Evolutionary conservation across 2,113 vertebrate genomes (phyloP).

Genomic region (Vulpes lagopus): DNA sequence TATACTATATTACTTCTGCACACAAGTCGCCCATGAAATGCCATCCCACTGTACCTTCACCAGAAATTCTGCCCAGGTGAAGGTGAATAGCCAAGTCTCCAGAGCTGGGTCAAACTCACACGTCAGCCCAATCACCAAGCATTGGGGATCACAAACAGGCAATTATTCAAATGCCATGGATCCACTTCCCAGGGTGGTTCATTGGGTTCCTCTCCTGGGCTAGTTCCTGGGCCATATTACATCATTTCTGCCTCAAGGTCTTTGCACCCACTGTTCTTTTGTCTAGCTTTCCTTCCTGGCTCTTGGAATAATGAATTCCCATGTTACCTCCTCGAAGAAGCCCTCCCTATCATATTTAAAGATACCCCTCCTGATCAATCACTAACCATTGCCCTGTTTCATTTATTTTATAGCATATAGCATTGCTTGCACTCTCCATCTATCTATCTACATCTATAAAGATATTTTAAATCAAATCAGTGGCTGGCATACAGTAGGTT

Average conservation of each 20-base stretch:
- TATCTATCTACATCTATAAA: too few relatives aligned
- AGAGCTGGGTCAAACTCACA: background rate
- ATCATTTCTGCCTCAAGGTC: background rate
- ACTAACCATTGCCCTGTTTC: background rate
- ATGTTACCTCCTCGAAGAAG: background rate
- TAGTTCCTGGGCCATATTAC: background rate
- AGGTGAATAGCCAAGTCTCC: background rate
- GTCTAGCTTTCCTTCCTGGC: background rate
- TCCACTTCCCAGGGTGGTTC: background rate
- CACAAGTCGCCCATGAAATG: background rate
- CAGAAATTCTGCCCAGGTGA: background rate
- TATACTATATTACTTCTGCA: background rate
- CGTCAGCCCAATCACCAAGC: background rate
- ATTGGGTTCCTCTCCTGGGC: background rate
- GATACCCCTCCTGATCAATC: background rate
- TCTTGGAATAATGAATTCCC: constrained; percentile 19
- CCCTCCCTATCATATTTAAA: background rate
- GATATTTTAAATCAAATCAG: background rate
- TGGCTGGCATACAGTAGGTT: background rate
- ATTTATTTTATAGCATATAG: background rate
- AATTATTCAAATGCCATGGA: background rate
- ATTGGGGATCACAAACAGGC: background rate
- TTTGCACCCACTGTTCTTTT: background rate
- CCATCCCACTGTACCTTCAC: background rate
- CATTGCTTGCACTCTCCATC: background rate